Conservation (phyloP, 1,140 invertebrate genomes). For the Mactra quadrangularis region DNA sequence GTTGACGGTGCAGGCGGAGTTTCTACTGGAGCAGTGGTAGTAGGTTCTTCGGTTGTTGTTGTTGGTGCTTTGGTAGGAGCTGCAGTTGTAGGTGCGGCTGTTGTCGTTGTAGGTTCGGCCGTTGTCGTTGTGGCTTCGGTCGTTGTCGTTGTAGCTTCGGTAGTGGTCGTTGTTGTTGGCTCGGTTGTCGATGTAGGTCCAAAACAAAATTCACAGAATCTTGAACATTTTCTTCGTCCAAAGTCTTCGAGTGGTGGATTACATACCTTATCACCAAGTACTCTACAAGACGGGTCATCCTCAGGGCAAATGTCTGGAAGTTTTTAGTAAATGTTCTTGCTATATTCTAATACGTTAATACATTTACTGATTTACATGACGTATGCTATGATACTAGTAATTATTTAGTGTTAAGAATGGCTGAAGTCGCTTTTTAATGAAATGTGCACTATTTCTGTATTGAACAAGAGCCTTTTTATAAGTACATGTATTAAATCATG, state of each 20-base stretch:
- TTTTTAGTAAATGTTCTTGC: background rate
- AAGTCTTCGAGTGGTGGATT: constrained; percentile 1
- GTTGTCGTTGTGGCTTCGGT: background rate
- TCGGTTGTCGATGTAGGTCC: background rate
- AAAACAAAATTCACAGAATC: constrained; percentile 25
- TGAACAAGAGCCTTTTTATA: background rate
- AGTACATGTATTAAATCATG: too few species aligned
- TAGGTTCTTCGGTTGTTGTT: background rate
- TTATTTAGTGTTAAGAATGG: background rate
- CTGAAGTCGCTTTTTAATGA: background rate
- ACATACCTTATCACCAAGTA: background rate
- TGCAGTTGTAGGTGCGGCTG: background rate
- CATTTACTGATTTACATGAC: background rate
- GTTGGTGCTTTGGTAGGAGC: background rate
- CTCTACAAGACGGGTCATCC: constrained; percentile 20
- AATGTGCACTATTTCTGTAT: background rate
- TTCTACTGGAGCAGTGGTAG: background rate
- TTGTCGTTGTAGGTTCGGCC: background rate
- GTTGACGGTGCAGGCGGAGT: background rate
- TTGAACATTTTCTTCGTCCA: constrained; percentile 5
- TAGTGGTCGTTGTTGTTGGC: background rate
- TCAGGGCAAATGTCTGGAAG: background rate
- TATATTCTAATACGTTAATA: background rate
- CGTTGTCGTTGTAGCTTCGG: background rate
- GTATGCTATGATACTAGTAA: background rate